Conservation (phyloP, 2,797 vertebrate genomes). For the Cuniculus paca region DNA sequence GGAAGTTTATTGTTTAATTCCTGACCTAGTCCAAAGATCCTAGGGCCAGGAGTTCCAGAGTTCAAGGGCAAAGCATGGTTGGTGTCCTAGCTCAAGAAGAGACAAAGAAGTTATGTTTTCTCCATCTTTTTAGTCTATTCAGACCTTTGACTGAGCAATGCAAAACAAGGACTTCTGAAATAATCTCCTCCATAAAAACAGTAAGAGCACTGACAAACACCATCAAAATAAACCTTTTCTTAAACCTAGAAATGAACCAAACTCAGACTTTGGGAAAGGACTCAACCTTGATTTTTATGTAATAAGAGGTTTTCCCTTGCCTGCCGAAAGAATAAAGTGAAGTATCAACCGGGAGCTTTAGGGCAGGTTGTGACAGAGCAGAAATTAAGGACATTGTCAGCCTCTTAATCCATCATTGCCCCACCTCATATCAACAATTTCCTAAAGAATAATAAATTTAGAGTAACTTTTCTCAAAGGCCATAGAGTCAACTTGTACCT, state of each 20-base stretch:
- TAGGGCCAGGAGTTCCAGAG: not conserved
- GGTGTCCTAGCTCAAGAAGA: not conserved
- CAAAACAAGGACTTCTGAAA: not conserved
- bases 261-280: not conserved
- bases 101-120: not conserved
- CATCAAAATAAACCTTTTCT: not conserved
- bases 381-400: not conserved
- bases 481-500: not conserved
- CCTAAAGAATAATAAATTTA: not conserved
- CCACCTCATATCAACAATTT: not conserved
- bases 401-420: not conserved
- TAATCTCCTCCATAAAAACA: not conserved
- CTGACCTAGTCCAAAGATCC: not conserved
- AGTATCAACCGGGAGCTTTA: not conserved
- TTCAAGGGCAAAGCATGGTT: not conserved
- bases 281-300: slow-evolving; percentile 11
- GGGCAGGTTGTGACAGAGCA: not conserved
- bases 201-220: not conserved
- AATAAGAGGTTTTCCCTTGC: not conserved
- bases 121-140: not conserved
- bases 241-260: not conserved
- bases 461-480: not conserved
- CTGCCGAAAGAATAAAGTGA: not conserved
- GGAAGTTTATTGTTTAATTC: not conserved
- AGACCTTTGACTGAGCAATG: not conserved